Evolutionary conservation across 1,140 invertebrate genomes (phyloP).

Genomic region (Drosophila gunungcola): DNA sequence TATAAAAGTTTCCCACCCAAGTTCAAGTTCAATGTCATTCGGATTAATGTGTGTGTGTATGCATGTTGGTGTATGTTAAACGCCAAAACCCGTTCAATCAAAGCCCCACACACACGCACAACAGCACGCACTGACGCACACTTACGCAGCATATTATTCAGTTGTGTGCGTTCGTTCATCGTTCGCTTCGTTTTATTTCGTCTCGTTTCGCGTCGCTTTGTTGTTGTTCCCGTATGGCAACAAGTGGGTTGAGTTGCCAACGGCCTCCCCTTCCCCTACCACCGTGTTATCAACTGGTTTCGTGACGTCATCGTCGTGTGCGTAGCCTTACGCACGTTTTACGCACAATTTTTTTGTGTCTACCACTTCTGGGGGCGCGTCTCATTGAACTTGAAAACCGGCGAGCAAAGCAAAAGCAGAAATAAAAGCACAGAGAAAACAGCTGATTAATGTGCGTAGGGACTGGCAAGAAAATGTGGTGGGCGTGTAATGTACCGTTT

Average conservation of each 20-base stretch:
- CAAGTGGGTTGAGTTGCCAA: constrained; percentile 45
- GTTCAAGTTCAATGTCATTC: constrained; percentile 78
- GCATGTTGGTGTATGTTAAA: constrained; percentile 18
- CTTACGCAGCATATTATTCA: constrained; percentile 27
- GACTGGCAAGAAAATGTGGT: not conserved
- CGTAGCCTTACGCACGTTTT: constrained; percentile 56
- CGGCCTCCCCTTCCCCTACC: not conserved
- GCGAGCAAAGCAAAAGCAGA: constrained; percentile 15
- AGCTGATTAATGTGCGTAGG: constrained; percentile 41
- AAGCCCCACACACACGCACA: constrained; percentile 13
- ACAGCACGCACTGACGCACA: constrained; percentile 11
- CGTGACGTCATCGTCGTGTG: constrained; percentile 64
- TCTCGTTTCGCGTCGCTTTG: constrained; percentile 24
- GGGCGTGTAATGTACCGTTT: not conserved
- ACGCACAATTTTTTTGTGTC: constrained; percentile 51
- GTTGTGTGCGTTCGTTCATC: constrained; percentile 71
- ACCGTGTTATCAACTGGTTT: constrained; percentile 53
- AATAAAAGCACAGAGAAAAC: constrained; percentile 17
- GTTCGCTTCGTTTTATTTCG: constrained; percentile 34
- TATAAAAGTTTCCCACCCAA: constrained; percentile 48
- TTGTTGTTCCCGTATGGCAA: constrained; percentile 25
- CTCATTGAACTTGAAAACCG: constrained; percentile 49
- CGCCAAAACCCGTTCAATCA: constrained; percentile 70
- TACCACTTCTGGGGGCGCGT: constrained; percentile 60
- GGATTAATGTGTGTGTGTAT: constrained; percentile 18